Evolutionary conservation across 2,797 vertebrate genomes (phyloP).

Genomic region (Myotis daubentonii): DNA sequence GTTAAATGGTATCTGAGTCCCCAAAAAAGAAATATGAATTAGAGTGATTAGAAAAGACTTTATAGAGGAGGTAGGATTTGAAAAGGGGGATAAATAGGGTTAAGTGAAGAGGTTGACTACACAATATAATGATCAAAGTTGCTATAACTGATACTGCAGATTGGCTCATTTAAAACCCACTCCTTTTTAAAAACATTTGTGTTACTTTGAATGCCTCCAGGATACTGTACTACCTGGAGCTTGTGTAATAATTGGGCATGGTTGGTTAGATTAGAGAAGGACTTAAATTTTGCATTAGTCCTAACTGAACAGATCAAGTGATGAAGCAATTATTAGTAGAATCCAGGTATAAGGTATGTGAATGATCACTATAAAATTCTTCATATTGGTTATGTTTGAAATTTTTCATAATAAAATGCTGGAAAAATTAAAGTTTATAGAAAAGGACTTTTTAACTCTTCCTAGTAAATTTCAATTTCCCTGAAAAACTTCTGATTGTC

Average conservation of each 20-base stretch:
- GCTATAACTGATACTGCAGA: not conserved
- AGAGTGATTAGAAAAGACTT: not conserved
- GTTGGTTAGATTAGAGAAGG: not conserved
- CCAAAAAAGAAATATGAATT: not conserved
- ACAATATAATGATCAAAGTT: not conserved
- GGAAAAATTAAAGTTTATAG: constrained; percentile 40
- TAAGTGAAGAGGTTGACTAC: not conserved
- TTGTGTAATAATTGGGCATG: not conserved
- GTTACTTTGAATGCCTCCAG: not conserved
- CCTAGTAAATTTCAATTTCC: constrained; percentile 27
- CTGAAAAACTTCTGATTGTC: not conserved
- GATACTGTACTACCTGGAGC: not conserved
- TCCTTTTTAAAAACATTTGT: not conserved
- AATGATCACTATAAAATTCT: not conserved
- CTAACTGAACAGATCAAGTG: not conserved
- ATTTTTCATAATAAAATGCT: constrained; percentile 29
- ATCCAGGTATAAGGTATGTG: not conserved
- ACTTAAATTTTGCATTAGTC: not conserved
- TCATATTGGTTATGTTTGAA: not conserved
- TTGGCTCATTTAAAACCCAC: not conserved
- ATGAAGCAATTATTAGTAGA: not conserved
- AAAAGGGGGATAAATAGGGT: not conserved
- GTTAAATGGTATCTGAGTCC: not conserved
- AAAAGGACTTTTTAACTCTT: constrained; percentile 16
- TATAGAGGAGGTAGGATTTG: not conserved